phyloP scores from a whole-genome alignment of 2,113 vertebrate genomes.

The Embiotoca jacksoni region DNA sequence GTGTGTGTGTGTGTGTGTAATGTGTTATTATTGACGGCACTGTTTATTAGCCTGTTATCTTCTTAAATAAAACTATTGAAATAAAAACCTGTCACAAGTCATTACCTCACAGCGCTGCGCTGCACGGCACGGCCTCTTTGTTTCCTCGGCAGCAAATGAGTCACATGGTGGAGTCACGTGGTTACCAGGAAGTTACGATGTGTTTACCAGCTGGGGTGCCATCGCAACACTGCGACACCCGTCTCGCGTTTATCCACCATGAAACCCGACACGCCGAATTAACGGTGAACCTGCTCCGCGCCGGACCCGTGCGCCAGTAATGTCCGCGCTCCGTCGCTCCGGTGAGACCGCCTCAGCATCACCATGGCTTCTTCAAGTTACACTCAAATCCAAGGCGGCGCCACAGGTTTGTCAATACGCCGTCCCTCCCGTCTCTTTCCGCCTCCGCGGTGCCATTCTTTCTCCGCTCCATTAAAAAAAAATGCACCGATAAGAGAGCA shows the following conservation, averaged over 20 bases:
- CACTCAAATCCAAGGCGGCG: conserved; percentile 56
- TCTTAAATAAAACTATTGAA: too few relatives aligned
- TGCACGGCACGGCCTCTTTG: too few relatives aligned
- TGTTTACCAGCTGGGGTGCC: conserved; percentile 44
- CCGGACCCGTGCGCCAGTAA: too few relatives aligned
- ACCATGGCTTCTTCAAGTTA: conserved; percentile 65
- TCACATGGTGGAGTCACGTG: conserved; percentile 70
- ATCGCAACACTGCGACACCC: conserved; percentile 13
- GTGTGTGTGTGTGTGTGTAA: too few relatives aligned
- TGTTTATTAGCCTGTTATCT: too few relatives aligned
- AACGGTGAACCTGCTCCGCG: background rate
- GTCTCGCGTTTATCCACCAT: background rate
- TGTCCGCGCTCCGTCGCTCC: background rate
- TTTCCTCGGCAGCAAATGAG: background rate
- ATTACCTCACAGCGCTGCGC: too few relatives aligned
- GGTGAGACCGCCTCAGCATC: conserved; percentile 11
- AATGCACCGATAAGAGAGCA: too few relatives aligned
- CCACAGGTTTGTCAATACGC: conserved; percentile 67
- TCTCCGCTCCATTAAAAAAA: background rate
- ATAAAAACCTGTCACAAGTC: too few relatives aligned
- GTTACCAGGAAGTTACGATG: conserved; percentile 42
- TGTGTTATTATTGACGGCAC: too few relatives aligned
- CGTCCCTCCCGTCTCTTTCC: background rate
- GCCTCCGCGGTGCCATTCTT: background rate
- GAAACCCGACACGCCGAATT: too few relatives aligned